Conservation (phyloP, 2,797 vertebrate genomes). For the Eulemur rubriventer region DNA sequence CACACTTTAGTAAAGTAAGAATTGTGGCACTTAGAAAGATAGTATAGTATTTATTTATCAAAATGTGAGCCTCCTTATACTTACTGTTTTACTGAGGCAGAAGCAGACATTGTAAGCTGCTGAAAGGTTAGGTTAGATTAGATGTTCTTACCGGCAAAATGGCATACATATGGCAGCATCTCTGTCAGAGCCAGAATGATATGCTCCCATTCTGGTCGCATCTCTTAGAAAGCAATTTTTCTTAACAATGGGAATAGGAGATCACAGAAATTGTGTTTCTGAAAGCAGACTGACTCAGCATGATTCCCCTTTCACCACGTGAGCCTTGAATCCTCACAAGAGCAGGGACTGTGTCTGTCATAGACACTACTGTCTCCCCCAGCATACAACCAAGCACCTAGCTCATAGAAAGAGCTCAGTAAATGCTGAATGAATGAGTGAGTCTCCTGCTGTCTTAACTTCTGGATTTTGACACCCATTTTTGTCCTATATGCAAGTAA, state of each 20-base stretch:
- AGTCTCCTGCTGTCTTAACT: conserved; percentile 21
- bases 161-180: not conserved
- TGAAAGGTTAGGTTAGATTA: not conserved
- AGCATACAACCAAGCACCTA: not conserved
- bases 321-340: conserved; percentile 5
- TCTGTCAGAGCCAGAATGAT: not conserved
- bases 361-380: not conserved
- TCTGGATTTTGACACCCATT: conserved; percentile 32
- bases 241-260: not conserved
- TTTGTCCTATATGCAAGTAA: conserved; percentile 34
- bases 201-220: not conserved
- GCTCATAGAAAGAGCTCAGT: not conserved
- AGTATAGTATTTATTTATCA: not conserved
- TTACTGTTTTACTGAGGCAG: not conserved
- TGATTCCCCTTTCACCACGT: not conserved
- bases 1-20: not conserved
- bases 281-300: conserved; percentile 5
- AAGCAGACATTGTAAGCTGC: not conserved
- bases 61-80: not conserved
- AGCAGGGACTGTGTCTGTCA: not conserved
- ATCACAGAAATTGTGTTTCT: conserved; percentile 39
- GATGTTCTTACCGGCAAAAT: not conserved
- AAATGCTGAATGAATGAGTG: conserved; percentile 22
- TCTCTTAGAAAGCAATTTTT: not conserved
- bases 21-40: conserved; percentile 5